Conservation (phyloP, 2,888 invertebrate species). For the Cephus nigrinus region DNA sequence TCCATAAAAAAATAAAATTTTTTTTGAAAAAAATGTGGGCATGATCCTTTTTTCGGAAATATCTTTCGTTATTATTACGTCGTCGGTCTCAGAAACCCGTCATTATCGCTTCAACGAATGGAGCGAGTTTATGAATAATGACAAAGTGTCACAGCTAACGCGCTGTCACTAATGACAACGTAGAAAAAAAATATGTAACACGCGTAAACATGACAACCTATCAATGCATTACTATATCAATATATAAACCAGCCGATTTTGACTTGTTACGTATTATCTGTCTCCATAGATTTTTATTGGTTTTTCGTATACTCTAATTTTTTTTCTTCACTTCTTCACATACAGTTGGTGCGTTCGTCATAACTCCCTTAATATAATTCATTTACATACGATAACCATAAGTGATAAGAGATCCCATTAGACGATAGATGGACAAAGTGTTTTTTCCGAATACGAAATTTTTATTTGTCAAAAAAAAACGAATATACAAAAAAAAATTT, state of each 20-base stretch:
- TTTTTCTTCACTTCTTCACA: neutral
- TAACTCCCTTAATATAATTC: neutral
- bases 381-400: neutral
- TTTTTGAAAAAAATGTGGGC: neutral
- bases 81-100: conserved; percentile 18
- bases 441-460: neutral
- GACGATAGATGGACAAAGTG: neutral
- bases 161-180: neutral
- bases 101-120: conserved; percentile 31
- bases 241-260: neutral
- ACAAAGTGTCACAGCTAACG: neutral
- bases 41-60: neutral
- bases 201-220: neutral
- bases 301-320: neutral
- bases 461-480: neutral
- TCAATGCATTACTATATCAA: conserved; percentile 1
- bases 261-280: neutral
- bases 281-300: neutral
- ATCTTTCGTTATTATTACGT: neutral
- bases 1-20: too few species aligned
- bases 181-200: neutral
- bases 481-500: too few species aligned
- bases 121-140: neutral
- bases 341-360: neutral
- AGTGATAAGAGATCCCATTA: neutral